Conservation (phyloP, 2,888 invertebrate genomes). For the Campaea margaritaria region DNA sequence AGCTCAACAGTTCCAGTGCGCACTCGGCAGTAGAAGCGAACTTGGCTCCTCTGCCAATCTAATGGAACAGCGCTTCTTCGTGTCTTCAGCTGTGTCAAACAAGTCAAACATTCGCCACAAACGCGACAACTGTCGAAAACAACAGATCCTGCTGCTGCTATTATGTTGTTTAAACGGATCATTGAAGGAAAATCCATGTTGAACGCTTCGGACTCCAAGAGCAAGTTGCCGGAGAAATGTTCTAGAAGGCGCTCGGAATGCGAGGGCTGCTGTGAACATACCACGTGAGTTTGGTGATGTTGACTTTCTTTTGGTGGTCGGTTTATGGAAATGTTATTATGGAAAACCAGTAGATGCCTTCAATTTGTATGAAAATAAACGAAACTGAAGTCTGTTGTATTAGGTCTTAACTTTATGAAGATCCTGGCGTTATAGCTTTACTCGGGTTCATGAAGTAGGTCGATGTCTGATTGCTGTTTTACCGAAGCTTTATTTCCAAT, state of each 20-base stretch:
- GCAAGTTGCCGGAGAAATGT: slow-evolving; percentile 72
- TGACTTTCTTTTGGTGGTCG: slow-evolving; percentile 7
- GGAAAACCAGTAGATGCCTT: neutral
- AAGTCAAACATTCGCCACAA: slow-evolving; percentile 79
- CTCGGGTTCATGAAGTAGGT: too few relatives aligned
- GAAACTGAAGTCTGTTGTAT: too few relatives aligned
- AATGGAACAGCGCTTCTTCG: slow-evolving; percentile 82
- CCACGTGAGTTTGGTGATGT: slow-evolving; percentile 69
- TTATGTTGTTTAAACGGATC: slow-evolving; percentile 86
- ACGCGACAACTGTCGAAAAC: slow-evolving; percentile 78
- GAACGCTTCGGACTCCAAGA: slow-evolving; percentile 66
- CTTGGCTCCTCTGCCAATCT: slow-evolving; percentile 79
- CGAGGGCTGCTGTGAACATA: slow-evolving; percentile 77
- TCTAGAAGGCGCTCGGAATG: slow-evolving; percentile 81
- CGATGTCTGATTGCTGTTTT: too few relatives aligned
- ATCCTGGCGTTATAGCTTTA: too few relatives aligned
- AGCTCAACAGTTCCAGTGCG: slow-evolving; percentile 55
- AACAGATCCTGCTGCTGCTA: slow-evolving; percentile 79
- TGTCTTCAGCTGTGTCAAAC: slow-evolving; percentile 71
- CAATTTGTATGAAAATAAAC: too few relatives aligned
- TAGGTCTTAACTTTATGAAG: too few relatives aligned
- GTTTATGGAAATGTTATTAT: neutral
- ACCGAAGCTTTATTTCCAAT: too few relatives aligned
- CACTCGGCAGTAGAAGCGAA: slow-evolving; percentile 74
- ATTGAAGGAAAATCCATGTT: slow-evolving; percentile 84